phyloP scores from a whole-genome alignment of 2,797 vertebrate genomes.

The Xyrichtys novacula region DNA sequence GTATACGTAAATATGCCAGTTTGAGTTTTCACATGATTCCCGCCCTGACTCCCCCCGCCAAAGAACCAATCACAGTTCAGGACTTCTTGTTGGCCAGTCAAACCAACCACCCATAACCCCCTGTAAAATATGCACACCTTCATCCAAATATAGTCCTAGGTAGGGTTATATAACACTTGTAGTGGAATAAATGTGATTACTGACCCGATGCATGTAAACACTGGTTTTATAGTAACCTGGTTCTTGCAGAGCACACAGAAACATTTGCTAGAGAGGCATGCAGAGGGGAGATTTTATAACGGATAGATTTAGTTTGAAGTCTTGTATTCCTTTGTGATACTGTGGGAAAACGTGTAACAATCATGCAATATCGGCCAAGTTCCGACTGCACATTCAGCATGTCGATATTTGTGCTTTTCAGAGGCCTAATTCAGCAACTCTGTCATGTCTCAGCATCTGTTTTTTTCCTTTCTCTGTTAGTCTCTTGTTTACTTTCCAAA shows the following conservation, averaged over 20 bases:
- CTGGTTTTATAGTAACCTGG: conserved; percentile 4
- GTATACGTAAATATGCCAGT: too few species aligned
- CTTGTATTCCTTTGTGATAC: neutral
- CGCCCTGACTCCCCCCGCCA: too few species aligned
- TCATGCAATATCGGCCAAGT: conserved; percentile 16
- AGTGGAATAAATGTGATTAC: conserved; percentile 18
- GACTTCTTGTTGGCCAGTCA: too few species aligned
- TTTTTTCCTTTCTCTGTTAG: conserved; percentile 41
- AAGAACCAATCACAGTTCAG: too few species aligned
- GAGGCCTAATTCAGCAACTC: conserved; percentile 53
- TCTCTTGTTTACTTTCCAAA: conserved; percentile 64
- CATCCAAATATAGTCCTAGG: neutral
- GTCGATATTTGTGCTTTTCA: conserved; percentile 32
- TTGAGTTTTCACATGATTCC: too few species aligned
- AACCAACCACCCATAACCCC: too few species aligned
- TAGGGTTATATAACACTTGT: neutral
- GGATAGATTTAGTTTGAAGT: too few species aligned
- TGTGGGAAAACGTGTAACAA: neutral
- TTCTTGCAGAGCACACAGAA: neutral
- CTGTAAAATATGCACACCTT: neutral
- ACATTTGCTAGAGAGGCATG: neutral
- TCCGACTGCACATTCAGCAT: conserved; percentile 30
- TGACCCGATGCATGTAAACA: conserved; percentile 13
- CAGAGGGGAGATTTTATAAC: too few species aligned
- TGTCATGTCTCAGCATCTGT: conserved; percentile 52